phyloP scores from a whole-genome alignment of 2,888 invertebrate genomes.

The Aplocera efformata region DNA sequence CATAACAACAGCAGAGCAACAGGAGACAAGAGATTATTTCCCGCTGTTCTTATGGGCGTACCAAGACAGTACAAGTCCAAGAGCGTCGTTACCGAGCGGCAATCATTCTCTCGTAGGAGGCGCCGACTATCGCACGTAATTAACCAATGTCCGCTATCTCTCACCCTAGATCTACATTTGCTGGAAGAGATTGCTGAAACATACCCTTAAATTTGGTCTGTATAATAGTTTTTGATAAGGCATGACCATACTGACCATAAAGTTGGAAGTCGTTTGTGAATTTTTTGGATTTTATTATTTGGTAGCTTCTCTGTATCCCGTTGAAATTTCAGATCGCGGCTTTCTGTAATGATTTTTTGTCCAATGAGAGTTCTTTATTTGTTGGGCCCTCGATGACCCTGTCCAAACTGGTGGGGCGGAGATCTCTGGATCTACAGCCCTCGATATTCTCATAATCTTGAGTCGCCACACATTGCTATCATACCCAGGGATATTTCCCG shows the following conservation, averaged over 20 bases:
- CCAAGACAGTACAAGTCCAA: conserved; percentile 40
- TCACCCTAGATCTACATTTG: conserved; percentile 6
- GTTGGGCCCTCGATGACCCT: too few species aligned
- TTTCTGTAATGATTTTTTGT: conserved; percentile 3
- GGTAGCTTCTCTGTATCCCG: too few species aligned
- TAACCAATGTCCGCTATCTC: conserved; percentile 68
- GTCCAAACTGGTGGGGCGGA: too few species aligned
- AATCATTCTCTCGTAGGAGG: conserved; percentile 76
- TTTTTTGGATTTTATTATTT: too few species aligned
- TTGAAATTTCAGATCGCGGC: too few species aligned
- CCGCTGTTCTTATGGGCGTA: conserved; percentile 4
- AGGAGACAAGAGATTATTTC: neutral
- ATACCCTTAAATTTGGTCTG: neutral
- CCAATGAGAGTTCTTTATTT: too few species aligned
- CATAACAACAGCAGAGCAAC: neutral
- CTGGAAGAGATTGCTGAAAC: conserved; percentile 38
- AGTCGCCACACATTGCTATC: too few species aligned
- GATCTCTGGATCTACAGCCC: too few species aligned
- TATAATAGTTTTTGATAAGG: neutral
- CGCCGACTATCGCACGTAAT: conserved; percentile 74
- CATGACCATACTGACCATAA: too few species aligned
- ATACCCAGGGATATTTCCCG: too few species aligned
- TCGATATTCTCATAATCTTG: too few species aligned
- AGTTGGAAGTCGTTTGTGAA: too few species aligned
- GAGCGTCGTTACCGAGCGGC: conserved; percentile 65